Percentiles rank a stretch among this genome's conserved stretches.
Conservation (phyloP, 2,888 invertebrate species). For the Trypoxylon attenuatum region DNA sequence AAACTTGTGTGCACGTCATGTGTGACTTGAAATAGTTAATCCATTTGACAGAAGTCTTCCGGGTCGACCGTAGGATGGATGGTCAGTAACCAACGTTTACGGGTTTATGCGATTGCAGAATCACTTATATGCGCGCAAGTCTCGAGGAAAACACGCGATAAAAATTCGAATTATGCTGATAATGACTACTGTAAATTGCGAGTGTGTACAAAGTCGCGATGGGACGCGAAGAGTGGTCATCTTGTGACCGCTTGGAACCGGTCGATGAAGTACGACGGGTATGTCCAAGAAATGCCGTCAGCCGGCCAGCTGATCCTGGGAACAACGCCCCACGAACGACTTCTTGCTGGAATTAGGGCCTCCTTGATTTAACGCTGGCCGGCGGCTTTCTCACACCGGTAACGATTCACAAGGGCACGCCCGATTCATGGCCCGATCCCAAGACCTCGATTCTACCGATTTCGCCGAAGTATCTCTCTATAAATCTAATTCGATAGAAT, state of each 20-base stretch:
- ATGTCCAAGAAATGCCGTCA: slow-evolving; percentile 71
- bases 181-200: too few species aligned
- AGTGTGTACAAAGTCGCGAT: slow-evolving; percentile 14
- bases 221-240: slow-evolving; percentile 44
- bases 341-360: slow-evolving; percentile 73
- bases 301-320: slow-evolving; percentile 74
- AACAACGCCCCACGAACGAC: slow-evolving; percentile 70
- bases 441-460: slow-evolving; percentile 50
- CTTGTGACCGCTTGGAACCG: slow-evolving; percentile 59
- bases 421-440: slow-evolving; percentile 3
- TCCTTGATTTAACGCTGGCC: slow-evolving; percentile 71
- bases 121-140: too few species aligned
- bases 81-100: too few species aligned
- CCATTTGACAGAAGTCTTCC: too few species aligned
- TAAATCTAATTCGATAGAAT: slow-evolving; percentile 36
- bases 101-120: too few species aligned
- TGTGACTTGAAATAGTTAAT: too few species aligned
- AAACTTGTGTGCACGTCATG: too few species aligned
- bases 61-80: too few species aligned
- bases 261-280: slow-evolving; percentile 70
- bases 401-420: slow-evolving; percentile 40
- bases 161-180: too few species aligned
- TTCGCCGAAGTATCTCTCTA: slow-evolving; percentile 47
- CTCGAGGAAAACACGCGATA: too few species aligned
- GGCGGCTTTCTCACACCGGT: slow-evolving; percentile 68